Base-by-base conservation (phyloP, 2,797 vertebrate genomes). In the Tragopan temminckii region DNA sequence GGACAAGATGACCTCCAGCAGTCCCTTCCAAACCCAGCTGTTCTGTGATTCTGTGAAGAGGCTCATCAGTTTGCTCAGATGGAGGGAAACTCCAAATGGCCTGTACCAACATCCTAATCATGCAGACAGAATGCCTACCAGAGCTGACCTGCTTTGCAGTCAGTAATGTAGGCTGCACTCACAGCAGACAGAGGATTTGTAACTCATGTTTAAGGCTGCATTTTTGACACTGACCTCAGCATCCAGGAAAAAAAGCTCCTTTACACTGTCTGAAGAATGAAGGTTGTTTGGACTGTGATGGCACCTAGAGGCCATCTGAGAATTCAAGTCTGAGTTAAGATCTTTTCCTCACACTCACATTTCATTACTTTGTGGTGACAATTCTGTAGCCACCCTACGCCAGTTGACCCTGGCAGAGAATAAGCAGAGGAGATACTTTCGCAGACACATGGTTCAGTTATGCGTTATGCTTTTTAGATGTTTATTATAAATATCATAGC, bases 221-320 rank as follows among this genome's bases (percentile, higher is more conserved):
- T 8, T 83, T 83, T 82, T 59, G 31, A 25, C 5, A 24, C 13
- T 3, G 48, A 79, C 21, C 16, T 67, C 31, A 70, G 4, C 2
- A 9, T 31, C 16, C 14, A 9, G 13, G 16, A 85, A 77, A 11
- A 62, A 82, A 62, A 7, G 0, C 18, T 27, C 42, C 25, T 6
- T n/a, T 2, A 8, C 0, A 5, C 6, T 2, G 13, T 25, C 67
- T 67, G 8, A 80, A 29, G 31, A 67, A 69, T 1, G 1, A 64
- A 2, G 12, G 50, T 10, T 53, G 20, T 62, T 40, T 72, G n/a
- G 66, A 66, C 40, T 40, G 52, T 0, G 6, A 71, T 43, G 36
- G 88, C 85, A 88, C 40, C 33, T 72, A 76, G 17, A 88, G 15
- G 40, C 46, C 52, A 63, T 0, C 0, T 48, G 55, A 88, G 83